Evolutionary conservation across 2,888 invertebrate species (phyloP).

Genomic region (Capitulum mitella): DNA sequence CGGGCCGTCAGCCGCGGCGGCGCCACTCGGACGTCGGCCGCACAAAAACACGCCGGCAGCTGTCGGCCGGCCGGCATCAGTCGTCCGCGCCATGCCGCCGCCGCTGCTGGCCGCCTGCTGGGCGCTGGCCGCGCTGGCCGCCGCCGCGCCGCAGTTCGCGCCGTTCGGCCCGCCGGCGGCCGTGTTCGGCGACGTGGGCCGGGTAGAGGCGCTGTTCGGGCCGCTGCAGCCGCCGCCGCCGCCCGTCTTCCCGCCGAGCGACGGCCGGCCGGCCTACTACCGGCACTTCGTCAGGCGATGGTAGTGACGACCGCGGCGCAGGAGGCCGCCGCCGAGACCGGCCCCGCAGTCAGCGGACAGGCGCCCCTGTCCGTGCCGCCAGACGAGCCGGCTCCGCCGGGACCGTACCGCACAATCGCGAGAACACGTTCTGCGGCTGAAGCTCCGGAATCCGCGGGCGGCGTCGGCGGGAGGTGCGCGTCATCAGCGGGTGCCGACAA

Average conservation of each 20-base stretch:
- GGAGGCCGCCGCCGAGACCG: no score
- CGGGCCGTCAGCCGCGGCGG: background rate
- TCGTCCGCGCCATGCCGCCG: background rate
- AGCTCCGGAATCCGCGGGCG: no score
- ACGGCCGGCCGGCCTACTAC: background rate
- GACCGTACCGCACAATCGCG: background rate
- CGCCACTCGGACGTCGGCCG: background rate
- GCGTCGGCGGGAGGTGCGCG: background rate
- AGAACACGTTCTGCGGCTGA: no score
- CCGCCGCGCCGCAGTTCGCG: background rate
- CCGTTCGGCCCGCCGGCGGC: background rate
- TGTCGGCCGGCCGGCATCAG: background rate
- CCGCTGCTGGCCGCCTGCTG: background rate
- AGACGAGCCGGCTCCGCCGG: no score
- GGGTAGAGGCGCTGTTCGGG: background rate
- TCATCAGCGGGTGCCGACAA: no score
- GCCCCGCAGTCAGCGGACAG: no score
- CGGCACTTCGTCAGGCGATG: background rate
- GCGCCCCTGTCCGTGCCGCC: no score
- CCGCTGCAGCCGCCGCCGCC: background rate
- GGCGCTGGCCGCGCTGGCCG: background rate
- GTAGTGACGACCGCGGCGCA: background rate
- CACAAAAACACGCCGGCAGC: no score
- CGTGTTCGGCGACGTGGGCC: background rate
- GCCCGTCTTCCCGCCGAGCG: background rate